These are phyloP conservation scores for Andrena bicolor DNA, from an alignment of 2,888 invertebrate genomes.

Conservation along the genomic window DNA sequence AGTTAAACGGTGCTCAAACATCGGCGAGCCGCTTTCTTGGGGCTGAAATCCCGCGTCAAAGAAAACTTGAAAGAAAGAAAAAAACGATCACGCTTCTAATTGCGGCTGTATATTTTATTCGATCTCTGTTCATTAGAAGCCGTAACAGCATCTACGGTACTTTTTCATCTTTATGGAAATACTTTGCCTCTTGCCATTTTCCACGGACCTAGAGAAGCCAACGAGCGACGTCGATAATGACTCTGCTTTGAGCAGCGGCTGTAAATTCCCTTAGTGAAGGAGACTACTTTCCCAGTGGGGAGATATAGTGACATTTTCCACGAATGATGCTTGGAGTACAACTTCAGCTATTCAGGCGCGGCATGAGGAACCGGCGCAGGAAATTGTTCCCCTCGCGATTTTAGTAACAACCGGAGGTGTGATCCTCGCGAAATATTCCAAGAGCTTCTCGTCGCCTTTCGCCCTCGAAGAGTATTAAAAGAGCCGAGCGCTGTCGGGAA, in stretches of 20 bases:
- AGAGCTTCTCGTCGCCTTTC: background rate
- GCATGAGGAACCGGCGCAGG: too few relatives aligned
- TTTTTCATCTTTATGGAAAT: slow-evolving; percentile 3
- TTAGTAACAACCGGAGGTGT: background rate
- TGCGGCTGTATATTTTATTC: slow-evolving; percentile 8
- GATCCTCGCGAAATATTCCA: background rate
- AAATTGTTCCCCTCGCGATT: too few relatives aligned
- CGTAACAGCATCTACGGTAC: background rate
- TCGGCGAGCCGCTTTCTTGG: background rate
- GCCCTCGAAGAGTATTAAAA: background rate
- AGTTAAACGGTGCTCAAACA: background rate
- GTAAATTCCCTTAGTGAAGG: background rate
- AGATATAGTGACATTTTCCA: too few relatives aligned
- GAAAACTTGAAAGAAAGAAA: background rate
- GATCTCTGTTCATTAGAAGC: slow-evolving; percentile 22
- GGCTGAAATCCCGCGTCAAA: background rate
- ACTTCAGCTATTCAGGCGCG: too few relatives aligned
- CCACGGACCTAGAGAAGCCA: slow-evolving; percentile 10
- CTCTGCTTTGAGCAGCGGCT: slow-evolving; percentile 8
- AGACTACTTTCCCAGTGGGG: slow-evolving; percentile 4
- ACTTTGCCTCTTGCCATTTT: slow-evolving; percentile 12
- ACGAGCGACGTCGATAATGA: slow-evolving; percentile 41
- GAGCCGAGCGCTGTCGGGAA: slow-evolving; percentile 18
- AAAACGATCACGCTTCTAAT: background rate
- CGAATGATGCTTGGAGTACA: too few relatives aligned